Evolutionary conservation across 2,797 vertebrate species (phyloP).

Genomic region (Neosilurus hyrtlii): DNA sequence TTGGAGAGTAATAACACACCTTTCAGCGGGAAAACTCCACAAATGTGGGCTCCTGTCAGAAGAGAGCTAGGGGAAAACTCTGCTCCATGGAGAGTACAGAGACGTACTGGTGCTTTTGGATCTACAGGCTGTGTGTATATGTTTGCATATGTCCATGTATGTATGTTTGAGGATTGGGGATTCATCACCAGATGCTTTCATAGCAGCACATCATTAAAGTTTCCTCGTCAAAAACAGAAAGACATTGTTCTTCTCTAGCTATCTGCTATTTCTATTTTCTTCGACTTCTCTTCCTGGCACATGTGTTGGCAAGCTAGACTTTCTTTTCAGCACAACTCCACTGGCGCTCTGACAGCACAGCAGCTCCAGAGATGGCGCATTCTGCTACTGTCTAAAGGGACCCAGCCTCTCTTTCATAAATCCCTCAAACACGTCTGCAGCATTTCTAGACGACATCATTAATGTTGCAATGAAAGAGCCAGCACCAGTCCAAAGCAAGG

Average conservation of each 20-base stretch:
- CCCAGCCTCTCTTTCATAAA: slow-evolving; percentile 43
- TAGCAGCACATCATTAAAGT: slow-evolving; percentile 26
- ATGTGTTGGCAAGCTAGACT: slow-evolving; percentile 22
- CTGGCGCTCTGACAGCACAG: slow-evolving; percentile 30
- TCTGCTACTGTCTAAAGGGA: slow-evolving; percentile 38
- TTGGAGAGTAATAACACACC: slow-evolving; percentile 36
- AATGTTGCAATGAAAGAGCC: slow-evolving; percentile 49
- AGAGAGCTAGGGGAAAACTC: slow-evolving; percentile 25
- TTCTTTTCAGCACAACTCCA: slow-evolving; percentile 24
- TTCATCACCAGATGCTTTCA: slow-evolving; percentile 31
- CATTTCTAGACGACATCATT: slow-evolving; percentile 50
- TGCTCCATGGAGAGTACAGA: slow-evolving; percentile 40
- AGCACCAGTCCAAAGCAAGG: slow-evolving; percentile 33
- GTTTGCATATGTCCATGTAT: slow-evolving; percentile 29
- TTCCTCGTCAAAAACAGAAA: slow-evolving; percentile 18
- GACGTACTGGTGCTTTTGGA: slow-evolving; percentile 21
- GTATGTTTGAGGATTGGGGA: slow-evolving; percentile 20
- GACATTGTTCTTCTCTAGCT: slow-evolving; percentile 10
- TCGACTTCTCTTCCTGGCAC: slow-evolving; percentile 27
- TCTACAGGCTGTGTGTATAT: slow-evolving; percentile 22
- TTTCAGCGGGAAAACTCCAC: slow-evolving; percentile 45
- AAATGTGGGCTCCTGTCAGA: slow-evolving; percentile 47
- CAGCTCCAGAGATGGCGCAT: slow-evolving; percentile 41
- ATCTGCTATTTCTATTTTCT: slow-evolving; percentile 34
- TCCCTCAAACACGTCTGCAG: slow-evolving; percentile 49